These are phyloP conservation scores for Bimastos eiseni DNA, from an alignment of 2,888 invertebrate species.

Conservation along the genomic window DNA sequence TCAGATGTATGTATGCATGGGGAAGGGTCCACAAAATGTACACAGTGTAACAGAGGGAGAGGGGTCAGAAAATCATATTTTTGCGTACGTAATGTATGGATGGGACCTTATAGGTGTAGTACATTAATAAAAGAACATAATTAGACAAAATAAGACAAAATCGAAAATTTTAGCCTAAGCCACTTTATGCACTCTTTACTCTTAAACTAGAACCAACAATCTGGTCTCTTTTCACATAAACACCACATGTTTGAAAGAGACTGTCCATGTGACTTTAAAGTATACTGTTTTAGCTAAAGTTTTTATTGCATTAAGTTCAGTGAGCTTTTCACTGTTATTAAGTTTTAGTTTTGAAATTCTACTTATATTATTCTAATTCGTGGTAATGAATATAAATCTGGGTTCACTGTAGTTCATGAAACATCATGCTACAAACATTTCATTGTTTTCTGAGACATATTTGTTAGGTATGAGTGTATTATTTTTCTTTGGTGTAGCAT, in stretches of 20 bases:
- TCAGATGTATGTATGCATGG: too few relatives aligned
- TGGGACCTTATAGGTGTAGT: too few relatives aligned
- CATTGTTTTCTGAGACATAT: background rate
- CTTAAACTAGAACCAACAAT: too few relatives aligned
- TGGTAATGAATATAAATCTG: background rate
- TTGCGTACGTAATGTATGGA: too few relatives aligned
- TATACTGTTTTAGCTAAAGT: background rate
- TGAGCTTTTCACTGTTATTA: background rate
- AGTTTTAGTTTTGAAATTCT: conserved; percentile 13
- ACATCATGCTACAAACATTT: background rate
- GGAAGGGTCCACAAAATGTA: too few relatives aligned
- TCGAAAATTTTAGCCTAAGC: too few relatives aligned
- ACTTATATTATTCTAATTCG: background rate
- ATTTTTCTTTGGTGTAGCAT: background rate
- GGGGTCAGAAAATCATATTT: too few relatives aligned
- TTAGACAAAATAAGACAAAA: too few relatives aligned
- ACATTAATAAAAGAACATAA: too few relatives aligned
- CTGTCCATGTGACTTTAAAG: background rate
- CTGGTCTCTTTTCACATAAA: too few relatives aligned
- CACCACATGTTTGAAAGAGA: background rate
- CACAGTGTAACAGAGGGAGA: too few relatives aligned
- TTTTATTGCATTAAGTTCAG: background rate
- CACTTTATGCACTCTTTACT: too few relatives aligned
- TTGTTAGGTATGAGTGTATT: background rate
- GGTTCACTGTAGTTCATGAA: background rate